These are phyloP conservation scores for Drosophila siamana DNA, from an alignment of 2,888 invertebrate species.

Conservation along the genomic window DNA sequence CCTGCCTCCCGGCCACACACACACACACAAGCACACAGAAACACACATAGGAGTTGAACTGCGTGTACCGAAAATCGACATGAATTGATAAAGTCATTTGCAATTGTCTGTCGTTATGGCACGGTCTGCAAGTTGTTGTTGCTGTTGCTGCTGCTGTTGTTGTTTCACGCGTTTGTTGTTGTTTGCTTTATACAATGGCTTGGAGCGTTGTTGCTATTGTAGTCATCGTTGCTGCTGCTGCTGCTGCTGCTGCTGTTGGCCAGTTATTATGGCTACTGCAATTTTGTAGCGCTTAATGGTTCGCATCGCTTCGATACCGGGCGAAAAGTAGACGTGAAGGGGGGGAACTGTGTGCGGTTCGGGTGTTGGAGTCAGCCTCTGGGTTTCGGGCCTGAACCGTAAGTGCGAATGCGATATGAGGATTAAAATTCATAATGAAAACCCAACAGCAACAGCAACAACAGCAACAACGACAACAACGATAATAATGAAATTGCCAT, in stretches of 20 bases:
- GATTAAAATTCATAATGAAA: conserved; percentile 81
- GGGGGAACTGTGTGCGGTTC: too few species aligned
- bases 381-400: conserved; percentile 48
- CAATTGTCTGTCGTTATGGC: conserved; percentile 78
- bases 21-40: conserved; percentile 11
- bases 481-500: conserved; percentile 47
- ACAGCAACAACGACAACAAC: conserved; percentile 25
- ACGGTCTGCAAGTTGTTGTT: conserved; percentile 28
- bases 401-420: conserved; percentile 81
- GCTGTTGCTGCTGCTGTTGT: conserved; percentile 41
- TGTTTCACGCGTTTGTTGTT: conserved; percentile 70
- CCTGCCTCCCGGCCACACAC: conserved; percentile 4
- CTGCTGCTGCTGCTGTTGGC: conserved; percentile 47
- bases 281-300: conserved; percentile 78
- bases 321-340: too few species aligned
- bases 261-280: conserved; percentile 77
- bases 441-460: conserved; percentile 36
- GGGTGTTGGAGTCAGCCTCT: conserved; percentile 8
- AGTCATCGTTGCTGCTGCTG: conserved; percentile 35
- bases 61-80: conserved; percentile 75
- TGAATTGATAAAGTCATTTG: conserved; percentile 81
- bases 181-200: conserved; percentile 66
- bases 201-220: conserved; percentile 31
- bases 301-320: conserved; percentile 33
- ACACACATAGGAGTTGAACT: conserved; percentile 47